Evolutionary conservation across 2,113 vertebrate genomes (phyloP), one percentile per base, ranked within the genome.

Genomic region (Malurus elegans): DNA sequence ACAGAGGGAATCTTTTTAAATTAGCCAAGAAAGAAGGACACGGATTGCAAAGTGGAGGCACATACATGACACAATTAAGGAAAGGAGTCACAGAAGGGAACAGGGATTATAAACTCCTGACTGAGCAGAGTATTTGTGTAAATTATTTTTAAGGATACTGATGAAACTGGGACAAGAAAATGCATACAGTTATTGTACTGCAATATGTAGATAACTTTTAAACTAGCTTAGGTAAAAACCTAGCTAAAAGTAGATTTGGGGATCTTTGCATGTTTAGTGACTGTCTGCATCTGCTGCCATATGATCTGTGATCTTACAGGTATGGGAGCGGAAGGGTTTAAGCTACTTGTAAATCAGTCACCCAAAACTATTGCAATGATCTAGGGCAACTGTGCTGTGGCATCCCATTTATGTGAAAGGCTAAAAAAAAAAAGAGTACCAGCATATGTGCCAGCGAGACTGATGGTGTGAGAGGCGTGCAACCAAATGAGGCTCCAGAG

Each of bases 11-110:
- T 51, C 40, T 47, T 91, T 65, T 72, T 61, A 67, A 44, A 44
- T 72, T 71, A 88, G 40, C 58, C 57, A 61, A 26, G 45, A 42
- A 88, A 73, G 36, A 92, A 86, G 45, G 67, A 91, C 90, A 79
- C 61, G 91, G 69, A 90, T 92, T 95, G 76, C 47, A 81, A 87
- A 91, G 65, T 74, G 90, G 61, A 93, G 90, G 66, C 73, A 96
- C 90, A 81, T 81, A 69, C 29, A 64, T 18, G 54, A 21, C 19
- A 53, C 74, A 85, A 75, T 67, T 93, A 85, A 90, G 61, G n/a
- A 93, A 94, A 85, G 16, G 13, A 91, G 47, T 81, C 70, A 91
- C 40, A 85, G 85, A 85, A 90, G 84, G 19, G 44, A 90, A 85
- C 57, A 91, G 9, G 24, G n/a, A 75, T 79, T 89, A 91, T 87